Conservation (phyloP, 1,140 invertebrate genomes). For the Macrobrachium rosenbergii region DNA sequence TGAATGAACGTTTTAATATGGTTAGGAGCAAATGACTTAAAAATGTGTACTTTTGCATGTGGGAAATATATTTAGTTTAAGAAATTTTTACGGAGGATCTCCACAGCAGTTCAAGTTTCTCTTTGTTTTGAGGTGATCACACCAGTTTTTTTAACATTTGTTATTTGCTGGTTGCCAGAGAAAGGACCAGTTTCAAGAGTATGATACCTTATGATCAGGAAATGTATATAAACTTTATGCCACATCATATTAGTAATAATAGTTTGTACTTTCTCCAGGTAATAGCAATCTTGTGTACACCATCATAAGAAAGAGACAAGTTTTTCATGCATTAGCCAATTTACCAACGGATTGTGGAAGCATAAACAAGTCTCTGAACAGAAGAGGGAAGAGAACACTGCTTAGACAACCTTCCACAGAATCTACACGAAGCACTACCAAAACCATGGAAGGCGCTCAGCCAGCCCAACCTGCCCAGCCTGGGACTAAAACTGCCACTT, state of each 20-base stretch:
- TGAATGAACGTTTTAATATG: too few species aligned
- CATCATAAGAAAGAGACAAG: conserved; percentile 96
- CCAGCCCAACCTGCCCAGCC: conserved; percentile 91
- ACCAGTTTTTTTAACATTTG: too few species aligned
- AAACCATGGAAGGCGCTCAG: conserved; percentile 84
- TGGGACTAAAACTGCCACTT: conserved; percentile 88
- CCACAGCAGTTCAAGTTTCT: too few species aligned
- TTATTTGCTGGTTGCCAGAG: too few species aligned
- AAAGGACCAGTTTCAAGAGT: too few species aligned
- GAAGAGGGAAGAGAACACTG: conserved; percentile 72
- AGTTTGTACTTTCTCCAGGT: conserved; percentile 72
- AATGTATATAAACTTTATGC: too few species aligned
- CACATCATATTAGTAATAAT: not conserved
- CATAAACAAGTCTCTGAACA: conserved; percentile 80
- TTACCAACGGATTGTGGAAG: conserved; percentile 91
- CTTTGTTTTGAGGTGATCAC: too few species aligned
- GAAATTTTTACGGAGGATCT: too few species aligned
- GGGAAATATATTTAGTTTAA: too few species aligned
- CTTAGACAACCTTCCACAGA: conserved; percentile 65
- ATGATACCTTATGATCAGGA: too few species aligned
- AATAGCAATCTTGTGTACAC: conserved; percentile 99
- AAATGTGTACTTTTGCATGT: too few species aligned
- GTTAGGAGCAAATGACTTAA: too few species aligned
- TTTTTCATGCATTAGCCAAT: conserved; percentile 97
- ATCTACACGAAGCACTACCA: conserved; percentile 68